A percentile compares a stretch with the other conserved stretches of the same genome.
These are phyloP conservation scores for Plecturocebus donacophilus DNA, from an alignment of 2,113 vertebrate genomes.

Conservation along the genomic window DNA sequence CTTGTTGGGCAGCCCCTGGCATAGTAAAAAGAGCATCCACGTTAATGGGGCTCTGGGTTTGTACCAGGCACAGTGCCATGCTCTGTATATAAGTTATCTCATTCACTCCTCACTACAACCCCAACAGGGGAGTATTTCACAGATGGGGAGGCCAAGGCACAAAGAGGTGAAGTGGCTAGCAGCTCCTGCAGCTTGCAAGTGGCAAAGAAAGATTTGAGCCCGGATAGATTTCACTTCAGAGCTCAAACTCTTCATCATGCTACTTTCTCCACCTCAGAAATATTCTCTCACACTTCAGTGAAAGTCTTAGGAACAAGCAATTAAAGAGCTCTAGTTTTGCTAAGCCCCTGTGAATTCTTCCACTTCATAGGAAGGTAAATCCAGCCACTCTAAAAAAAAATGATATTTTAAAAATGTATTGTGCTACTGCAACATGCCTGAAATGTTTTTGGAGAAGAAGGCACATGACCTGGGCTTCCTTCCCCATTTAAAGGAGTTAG, in stretches of 20 bases:
- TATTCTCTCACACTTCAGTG: background rate
- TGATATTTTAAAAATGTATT: background rate
- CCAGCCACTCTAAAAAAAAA: background rate
- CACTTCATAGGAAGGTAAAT: background rate
- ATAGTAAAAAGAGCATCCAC: fast-evolving
- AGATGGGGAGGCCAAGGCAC: background rate
- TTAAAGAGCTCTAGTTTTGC: background rate
- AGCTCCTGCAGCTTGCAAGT: background rate
- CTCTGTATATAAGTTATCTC: background rate
- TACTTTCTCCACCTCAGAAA: background rate
- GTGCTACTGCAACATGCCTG: background rate
- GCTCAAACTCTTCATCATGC: background rate
- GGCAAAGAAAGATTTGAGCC: background rate
- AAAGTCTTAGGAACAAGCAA: background rate
- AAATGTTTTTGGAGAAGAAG: background rate
- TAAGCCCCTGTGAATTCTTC: background rate
- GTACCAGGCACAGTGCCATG: background rate
- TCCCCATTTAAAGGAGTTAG: background rate
- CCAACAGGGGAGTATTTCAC: background rate
- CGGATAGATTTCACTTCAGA: background rate
- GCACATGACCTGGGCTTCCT: fast-evolving
- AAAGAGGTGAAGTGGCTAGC: background rate
- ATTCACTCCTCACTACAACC: background rate
- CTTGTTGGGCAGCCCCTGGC: fast-evolving
- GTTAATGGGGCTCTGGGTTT: no score